Base-by-base conservation (phyloP, 2,888 invertebrate genomes). In the Phalera bucephala region DNA sequence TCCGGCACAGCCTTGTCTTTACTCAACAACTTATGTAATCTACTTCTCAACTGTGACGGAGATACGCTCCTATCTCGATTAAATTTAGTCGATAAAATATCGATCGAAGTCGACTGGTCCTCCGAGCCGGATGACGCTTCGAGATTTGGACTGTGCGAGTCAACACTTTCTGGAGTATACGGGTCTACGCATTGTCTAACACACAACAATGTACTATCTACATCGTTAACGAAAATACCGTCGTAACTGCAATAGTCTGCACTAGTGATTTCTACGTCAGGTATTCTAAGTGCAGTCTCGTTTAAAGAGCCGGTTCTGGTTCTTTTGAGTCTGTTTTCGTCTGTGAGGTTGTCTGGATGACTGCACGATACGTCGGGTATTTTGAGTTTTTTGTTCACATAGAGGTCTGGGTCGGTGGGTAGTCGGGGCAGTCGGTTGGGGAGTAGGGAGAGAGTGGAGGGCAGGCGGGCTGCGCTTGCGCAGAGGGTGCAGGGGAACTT, bases 111-210 rank as follows among this genome's bases (percentile, higher is more conserved):
- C 0, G 56, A 39, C 1, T 78, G 42, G 9, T 80, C 77, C 2
- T 80, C 82, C 0, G 80, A 79, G 0, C 67, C 72, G 0, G 72
- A 84, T 0, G 64, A 68, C 0, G 60, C 55, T 22, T 88, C 92
- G 0, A 91, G 88, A 43, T 91, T 90, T 0, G 95, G 95, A 27
- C 94, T 94, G 59, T 93, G 94, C 12, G 95, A 95, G 62, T 95
- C 95, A 48, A 93, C 91, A 72, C 95, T 95, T 64, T 95, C 95
- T n/a, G 95, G 95, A 0, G 95, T 95, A 60, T 95, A 95, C 0
- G 95, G 95, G 57, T 95, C 95, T 61, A 93, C 80, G 63, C 83
- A 86, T 2, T 53, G 76, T 1, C 65, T 49, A 0, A 80, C 81
- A 5, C 73, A 73, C 0, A 92, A 65, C 14, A 91, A 64, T 1